A percentile compares a stretch with the other conserved stretches of the same genome.
Evolutionary conservation across 2,797 vertebrate species (phyloP).

Genomic region (Yasuhikotakia modesta): DNA sequence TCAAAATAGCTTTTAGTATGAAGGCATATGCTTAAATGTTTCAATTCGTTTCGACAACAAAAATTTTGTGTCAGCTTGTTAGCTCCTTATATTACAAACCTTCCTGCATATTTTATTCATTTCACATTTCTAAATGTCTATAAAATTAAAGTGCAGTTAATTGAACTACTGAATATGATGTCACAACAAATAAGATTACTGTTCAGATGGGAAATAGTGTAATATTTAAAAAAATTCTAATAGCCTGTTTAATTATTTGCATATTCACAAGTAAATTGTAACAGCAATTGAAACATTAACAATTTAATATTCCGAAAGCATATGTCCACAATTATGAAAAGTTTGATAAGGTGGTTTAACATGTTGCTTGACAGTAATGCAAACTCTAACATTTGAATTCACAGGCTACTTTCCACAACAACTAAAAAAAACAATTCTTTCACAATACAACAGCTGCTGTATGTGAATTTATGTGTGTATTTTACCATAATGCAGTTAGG

Average conservation of each 20-base stretch:
- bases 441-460: conserved; percentile 35
- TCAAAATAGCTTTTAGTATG: no score
- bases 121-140: no score
- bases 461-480: conserved; percentile 7
- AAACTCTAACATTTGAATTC: conserved; percentile 29
- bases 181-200: background rate
- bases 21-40: no score
- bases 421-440: background rate
- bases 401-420: background rate
- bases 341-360: background rate
- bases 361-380: conserved; percentile 23
- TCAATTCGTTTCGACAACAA: no score
- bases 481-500: conserved; percentile 37
- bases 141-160: no score
- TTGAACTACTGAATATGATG: background rate
- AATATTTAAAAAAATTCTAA: background rate
- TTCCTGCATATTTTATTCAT: no score
- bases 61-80: no score
- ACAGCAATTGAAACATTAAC: background rate
- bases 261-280: background rate
- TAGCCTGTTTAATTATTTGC: background rate
- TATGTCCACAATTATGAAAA: background rate
- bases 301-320: background rate
- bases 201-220: background rate
- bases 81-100: no score